Base-by-base conservation (phyloP, 2,113 vertebrate genomes). In the Dinomys branickii region DNA sequence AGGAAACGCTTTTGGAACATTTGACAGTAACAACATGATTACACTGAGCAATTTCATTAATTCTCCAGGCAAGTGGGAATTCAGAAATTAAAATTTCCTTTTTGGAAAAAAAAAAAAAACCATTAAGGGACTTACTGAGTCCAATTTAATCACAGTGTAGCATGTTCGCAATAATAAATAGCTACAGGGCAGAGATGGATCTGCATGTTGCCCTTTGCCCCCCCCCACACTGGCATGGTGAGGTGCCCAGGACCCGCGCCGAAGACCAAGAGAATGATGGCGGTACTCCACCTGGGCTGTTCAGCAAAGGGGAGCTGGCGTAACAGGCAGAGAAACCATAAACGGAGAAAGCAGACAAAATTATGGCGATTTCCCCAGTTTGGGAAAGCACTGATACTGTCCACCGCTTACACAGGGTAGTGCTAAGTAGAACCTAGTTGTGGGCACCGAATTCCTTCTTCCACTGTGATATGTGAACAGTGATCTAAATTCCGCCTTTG, bases 51-150 rank as follows among this genome's bases (percentile, higher is more conserved):
- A 83, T 88, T 77, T 93, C 44, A 84, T 89, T 92, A 95, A 88
- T 93, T 96, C n/a, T 94, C 41, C 88, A 30, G 58, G 20, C 26
- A 85, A 65, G 17, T 92, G 73, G 95, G 52, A 88, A 90, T 56
- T 80, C 47, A 22, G 54, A 93, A 91, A 16, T 52, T 73, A 92
- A 63, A 44, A 1, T 20, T 86, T 73, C 61, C 13, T 90, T 93
- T 47, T 50, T 65, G 19, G 41, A 41, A 78, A 52, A 88, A 26
- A 56, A 88, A 26, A 13, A 47, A 85, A 95, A 83, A 56, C 38
- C 58, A 92, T 85, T 63, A 87, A 84, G 30, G 38, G 50, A 96
- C 71, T 95, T 87, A 30, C 17, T 85, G 75, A 89, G 19, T 92
- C 44, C 56, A 67, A 30, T 3, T 41, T 59, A 93, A 90, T 94